Evolutionary conservation across 1,140 invertebrate species (phyloP).

Genomic region (Acyrthosiphon pisum): DNA sequence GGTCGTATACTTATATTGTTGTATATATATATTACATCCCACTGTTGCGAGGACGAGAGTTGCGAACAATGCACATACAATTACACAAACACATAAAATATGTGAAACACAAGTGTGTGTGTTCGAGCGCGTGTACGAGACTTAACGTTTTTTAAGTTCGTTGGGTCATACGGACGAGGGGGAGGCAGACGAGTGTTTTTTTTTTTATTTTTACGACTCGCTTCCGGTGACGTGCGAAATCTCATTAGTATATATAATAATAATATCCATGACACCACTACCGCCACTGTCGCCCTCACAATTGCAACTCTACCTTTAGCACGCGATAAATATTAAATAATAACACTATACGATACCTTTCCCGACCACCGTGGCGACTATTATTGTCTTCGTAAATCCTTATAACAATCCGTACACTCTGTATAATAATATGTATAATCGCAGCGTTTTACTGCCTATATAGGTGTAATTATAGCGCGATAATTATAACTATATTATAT

Average conservation of each 20-base stretch:
- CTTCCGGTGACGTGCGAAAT: neutral
- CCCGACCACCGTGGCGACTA: neutral
- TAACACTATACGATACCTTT: neutral
- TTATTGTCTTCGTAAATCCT: neutral
- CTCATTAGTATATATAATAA: neutral
- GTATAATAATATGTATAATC: neutral
- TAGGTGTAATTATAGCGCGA: too few species aligned
- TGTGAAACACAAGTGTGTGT: neutral
- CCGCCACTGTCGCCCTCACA: neutral
- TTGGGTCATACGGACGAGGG: neutral
- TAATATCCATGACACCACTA: neutral
- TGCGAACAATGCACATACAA: neutral
- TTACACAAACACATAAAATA: neutral
- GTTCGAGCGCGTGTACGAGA: neutral
- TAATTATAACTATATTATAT: too few species aligned
- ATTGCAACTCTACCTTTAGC: neutral
- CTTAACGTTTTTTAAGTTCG: neutral
- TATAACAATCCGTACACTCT: neutral
- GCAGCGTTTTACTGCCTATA: neutral
- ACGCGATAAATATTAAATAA: neutral
- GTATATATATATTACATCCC: neutral
- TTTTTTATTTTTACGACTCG: neutral
- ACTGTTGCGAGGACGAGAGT: neutral
- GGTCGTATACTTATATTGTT: neutral
- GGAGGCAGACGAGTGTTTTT: neutral